These are phyloP conservation scores for Laodelphax striatellus DNA, from an alignment of 1,140 invertebrate species.

Conservation along the genomic window DNA sequence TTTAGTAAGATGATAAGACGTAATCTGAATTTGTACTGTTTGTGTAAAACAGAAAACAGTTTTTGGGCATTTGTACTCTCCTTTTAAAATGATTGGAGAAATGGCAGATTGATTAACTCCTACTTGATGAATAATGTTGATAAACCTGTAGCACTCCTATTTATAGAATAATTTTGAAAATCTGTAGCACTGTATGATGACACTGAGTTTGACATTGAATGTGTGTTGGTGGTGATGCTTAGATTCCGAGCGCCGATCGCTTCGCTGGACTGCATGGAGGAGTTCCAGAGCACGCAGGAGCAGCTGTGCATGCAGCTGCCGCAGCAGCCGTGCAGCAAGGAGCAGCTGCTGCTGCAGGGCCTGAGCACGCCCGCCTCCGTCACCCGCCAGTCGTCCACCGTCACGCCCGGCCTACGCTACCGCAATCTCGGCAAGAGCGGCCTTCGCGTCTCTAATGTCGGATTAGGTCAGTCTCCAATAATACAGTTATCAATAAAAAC, in stretches of 20 bases:
- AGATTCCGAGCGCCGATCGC: slow-evolving; percentile 84
- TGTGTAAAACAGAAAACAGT: no score
- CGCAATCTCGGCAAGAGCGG: slow-evolving; percentile 89
- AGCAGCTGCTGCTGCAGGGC: slow-evolving; percentile 30
- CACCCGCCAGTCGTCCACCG: slow-evolving; percentile 37
- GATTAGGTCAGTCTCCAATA: slow-evolving; percentile 66
- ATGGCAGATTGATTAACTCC: no score
- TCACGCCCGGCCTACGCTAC: slow-evolving; percentile 69
- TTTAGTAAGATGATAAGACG: no score
- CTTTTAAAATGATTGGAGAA: no score
- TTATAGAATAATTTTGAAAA: no score
- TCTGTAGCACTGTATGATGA: no score
- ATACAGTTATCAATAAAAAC: no score
- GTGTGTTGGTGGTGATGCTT: slow-evolving; percentile 13
- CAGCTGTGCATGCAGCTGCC: slow-evolving; percentile 28
- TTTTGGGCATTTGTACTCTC: no score
- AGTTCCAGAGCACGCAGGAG: slow-evolving; percentile 53
- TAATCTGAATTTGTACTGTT: no score
- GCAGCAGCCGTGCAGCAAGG: slow-evolving; percentile 34
- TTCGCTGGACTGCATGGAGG: slow-evolving; percentile 85
- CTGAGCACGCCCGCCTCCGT: slow-evolving; percentile 27
- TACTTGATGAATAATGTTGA: no score
- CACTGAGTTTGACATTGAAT: no score
- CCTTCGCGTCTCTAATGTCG: slow-evolving; percentile 81
- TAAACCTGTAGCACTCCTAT: no score